A percentile compares a stretch with the other conserved stretches of the same genome.
These are phyloP conservation scores for Craniophora ligustri DNA, from an alignment of 2,888 invertebrate genomes.

Conservation along the genomic window DNA sequence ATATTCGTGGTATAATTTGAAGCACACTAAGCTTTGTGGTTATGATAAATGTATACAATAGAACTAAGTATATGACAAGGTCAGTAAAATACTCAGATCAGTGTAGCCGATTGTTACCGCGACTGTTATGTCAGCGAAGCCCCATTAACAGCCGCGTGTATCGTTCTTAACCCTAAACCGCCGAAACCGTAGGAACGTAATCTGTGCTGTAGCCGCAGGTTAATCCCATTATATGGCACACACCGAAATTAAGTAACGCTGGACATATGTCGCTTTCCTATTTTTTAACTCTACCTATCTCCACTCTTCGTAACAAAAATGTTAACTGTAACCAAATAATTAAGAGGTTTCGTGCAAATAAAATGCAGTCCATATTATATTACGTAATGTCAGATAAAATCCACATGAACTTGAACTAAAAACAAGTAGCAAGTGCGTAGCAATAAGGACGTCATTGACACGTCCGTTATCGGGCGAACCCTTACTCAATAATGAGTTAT, in stretches of 20 bases:
- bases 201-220: constrained; percentile 69
- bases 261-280: constrained; percentile 10
- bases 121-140: constrained; percentile 64
- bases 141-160: constrained; percentile 61
- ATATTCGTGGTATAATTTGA: too few relatives aligned
- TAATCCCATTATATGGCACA: constrained; percentile 79
- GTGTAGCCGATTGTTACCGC: constrained; percentile 32
- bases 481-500: constrained; percentile 83
- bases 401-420: constrained; percentile 22
- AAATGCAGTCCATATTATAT: too few relatives aligned
- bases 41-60: too few relatives aligned
- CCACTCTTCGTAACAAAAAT: too few relatives aligned
- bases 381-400: constrained; percentile 7
- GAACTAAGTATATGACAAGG: too few relatives aligned
- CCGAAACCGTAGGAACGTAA: constrained; percentile 84
- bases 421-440: constrained; percentile 58
- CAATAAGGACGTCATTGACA: constrained; percentile 72
- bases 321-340: too few relatives aligned
- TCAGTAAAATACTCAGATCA: constrained; percentile 30
- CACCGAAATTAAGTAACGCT: constrained; percentile 70
- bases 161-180: constrained; percentile 82
- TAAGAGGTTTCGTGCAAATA: too few relatives aligned
- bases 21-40: too few relatives aligned
- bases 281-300: too few relatives aligned
- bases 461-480: constrained; percentile 73